Percentiles rank a stretch among this genome's conserved stretches.
Evolutionary conservation across 1,140 invertebrate species (phyloP).

Genomic region (Asobara japonica): DNA sequence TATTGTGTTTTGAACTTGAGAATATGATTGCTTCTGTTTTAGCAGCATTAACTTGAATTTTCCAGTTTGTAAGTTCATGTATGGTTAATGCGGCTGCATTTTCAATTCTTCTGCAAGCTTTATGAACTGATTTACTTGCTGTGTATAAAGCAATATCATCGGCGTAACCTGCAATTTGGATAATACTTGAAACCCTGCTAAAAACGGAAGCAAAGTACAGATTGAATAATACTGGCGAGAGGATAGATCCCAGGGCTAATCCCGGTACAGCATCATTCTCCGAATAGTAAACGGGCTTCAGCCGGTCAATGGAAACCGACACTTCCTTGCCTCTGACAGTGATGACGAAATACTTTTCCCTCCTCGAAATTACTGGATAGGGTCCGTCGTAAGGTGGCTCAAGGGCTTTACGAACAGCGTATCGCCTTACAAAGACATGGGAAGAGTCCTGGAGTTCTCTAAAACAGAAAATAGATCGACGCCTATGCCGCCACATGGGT

Average conservation of each 20-base stretch:
- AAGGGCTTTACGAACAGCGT: no score
- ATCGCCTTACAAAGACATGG: no score
- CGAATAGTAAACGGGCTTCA: no score
- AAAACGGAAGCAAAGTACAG: conserved; percentile 41
- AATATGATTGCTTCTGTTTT: conserved; percentile 41
- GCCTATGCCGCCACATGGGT: no score
- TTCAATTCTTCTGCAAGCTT: conserved; percentile 35
- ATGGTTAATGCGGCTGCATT: conserved; percentile 29
- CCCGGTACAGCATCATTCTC: no score
- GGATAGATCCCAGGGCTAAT: neutral
- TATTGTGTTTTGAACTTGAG: neutral
- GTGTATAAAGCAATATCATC: conserved; percentile 38
- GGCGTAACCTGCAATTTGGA: conserved; percentile 36
- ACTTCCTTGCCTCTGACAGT: no score
- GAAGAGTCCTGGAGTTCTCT: no score
- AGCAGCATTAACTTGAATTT: conserved; percentile 43
- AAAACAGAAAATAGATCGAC: no score
- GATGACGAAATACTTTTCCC: no score
- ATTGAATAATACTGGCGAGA: conserved; percentile 41
- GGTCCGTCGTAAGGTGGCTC: no score
- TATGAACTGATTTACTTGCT: neutral
- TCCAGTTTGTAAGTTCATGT: conserved; percentile 44
- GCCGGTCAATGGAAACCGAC: no score
- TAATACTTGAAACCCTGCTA: neutral
- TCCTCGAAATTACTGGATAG: no score